Percentiles rank a stretch among this genome's conserved stretches.
Conservation (phyloP, 2,797 vertebrate genomes). For the Girardinus metallicus region DNA sequence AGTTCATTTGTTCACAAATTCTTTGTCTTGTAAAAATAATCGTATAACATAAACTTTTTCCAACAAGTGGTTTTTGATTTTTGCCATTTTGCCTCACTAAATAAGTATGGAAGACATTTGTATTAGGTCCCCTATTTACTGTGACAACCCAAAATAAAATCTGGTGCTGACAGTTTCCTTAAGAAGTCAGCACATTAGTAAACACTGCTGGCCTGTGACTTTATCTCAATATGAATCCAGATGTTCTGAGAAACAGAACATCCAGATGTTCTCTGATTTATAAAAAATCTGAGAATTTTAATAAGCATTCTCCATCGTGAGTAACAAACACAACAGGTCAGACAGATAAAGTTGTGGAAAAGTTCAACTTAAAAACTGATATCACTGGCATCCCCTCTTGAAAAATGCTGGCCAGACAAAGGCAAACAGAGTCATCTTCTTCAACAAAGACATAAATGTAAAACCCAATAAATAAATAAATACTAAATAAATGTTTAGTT, state of each 20-base stretch:
- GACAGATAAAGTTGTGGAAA: background rate
- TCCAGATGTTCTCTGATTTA: no score
- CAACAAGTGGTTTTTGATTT: background rate
- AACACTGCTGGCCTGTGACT: no score
- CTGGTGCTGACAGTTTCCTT: background rate
- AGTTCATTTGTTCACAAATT: background rate
- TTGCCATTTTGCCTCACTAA: no score
- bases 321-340: background rate
- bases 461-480: no score
- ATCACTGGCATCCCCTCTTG: background rate
- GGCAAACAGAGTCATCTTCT: no score
- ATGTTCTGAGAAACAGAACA: no score
- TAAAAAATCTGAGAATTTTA: background rate
- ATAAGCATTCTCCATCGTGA: background rate
- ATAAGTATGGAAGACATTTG: background rate
- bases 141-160: background rate
- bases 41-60: background rate
- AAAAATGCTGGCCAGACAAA: no score
- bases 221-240: no score
- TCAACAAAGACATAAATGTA: no score
- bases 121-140: background rate
- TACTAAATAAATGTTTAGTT: no score
- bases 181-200: background rate
- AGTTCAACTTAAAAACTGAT: background rate
- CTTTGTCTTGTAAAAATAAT: background rate